phyloP scores from a whole-genome alignment of 2,888 invertebrate genomes.

The Drosophila atripex region DNA sequence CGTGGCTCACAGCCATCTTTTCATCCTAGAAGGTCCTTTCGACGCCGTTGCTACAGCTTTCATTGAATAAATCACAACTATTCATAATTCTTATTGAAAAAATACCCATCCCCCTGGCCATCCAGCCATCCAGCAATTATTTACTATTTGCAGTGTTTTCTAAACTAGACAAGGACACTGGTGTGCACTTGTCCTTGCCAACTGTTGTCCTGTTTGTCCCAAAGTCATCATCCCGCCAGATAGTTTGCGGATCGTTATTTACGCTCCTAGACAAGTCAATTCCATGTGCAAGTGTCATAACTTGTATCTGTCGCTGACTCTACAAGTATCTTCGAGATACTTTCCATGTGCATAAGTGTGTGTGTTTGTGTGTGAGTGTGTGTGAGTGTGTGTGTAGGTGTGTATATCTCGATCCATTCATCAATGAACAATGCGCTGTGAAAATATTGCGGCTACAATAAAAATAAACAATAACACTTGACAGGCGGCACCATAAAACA shows the following conservation, averaged over 20 bases:
- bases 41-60: too few relatives aligned
- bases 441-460: slow-evolving; percentile 47
- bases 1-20: not conserved
- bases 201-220: not conserved
- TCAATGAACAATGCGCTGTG: slow-evolving; percentile 53
- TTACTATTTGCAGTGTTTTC: slow-evolving; percentile 1
- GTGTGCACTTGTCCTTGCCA: slow-evolving; percentile 10
- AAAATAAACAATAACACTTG: slow-evolving; percentile 57
- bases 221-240: slow-evolving; percentile 3
- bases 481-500: slow-evolving; percentile 42
- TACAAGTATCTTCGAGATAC: not conserved
- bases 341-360: too few relatives aligned
- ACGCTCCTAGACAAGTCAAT: slow-evolving; percentile 24
- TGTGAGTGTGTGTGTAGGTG: not conserved
- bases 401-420: slow-evolving; percentile 19
- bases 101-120: not conserved
- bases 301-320: slow-evolving; percentile 34
- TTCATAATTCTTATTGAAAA: not conserved
- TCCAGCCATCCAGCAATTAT: not conserved
- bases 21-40: too few relatives aligned
- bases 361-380: too few relatives aligned
- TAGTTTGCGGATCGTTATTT: slow-evolving; percentile 23
- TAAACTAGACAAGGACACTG: not conserved
- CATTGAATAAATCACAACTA: not conserved
- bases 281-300: slow-evolving; percentile 34